Percentiles rank a stretch among this genome's conserved stretches.
phyloP scores from a whole-genome alignment of 2,113 vertebrate genomes.

The Hemiscyllium ocellatum region DNA sequence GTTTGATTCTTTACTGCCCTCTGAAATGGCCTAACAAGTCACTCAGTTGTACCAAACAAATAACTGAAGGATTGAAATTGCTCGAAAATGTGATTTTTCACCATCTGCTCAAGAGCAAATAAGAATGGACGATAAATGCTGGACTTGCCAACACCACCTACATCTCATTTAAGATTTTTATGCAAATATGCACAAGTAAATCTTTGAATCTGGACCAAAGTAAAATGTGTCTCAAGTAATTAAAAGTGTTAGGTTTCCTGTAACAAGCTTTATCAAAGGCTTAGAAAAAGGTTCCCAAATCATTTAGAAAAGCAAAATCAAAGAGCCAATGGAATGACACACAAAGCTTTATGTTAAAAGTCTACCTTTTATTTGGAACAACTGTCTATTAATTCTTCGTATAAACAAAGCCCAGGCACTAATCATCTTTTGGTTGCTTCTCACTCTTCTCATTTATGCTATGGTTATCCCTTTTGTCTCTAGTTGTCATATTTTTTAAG shows the following conservation, averaged over 20 bases:
- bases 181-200: neutral
- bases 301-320: constrained; percentile 1
- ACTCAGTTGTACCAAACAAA: neutral
- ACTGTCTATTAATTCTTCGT: neutral
- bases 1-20: neutral
- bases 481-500: no score
- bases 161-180: neutral
- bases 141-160: neutral
- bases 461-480: neutral
- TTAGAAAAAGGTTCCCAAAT: neutral
- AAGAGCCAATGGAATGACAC: neutral
- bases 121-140: no score
- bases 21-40: neutral
- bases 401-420: neutral
- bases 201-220: neutral
- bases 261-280: neutral
- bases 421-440: neutral
- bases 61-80: no score
- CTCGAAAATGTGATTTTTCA: neutral
- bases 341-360: neutral
- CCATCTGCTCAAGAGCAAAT: neutral
- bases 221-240: neutral
- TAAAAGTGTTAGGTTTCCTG: neutral
- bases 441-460: neutral
- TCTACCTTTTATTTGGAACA: neutral